Percentiles rank a stretch among this genome's conserved stretches.
phyloP scores from a whole-genome alignment of 2,113 vertebrate species.

The Egretta garzetta region DNA sequence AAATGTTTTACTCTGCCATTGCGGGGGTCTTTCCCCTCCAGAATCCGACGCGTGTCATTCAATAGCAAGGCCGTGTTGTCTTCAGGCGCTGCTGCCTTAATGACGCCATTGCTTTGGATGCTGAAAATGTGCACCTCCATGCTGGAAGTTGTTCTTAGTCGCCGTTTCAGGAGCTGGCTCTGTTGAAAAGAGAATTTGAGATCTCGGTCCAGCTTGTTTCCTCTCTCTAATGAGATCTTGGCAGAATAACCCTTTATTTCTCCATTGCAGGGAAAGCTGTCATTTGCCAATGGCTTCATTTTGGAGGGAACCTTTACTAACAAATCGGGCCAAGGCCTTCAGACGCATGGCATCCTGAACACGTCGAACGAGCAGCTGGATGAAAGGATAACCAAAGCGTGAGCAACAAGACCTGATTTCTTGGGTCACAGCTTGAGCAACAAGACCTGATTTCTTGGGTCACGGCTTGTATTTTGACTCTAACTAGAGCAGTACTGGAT shows the following conservation, averaged over 20 bases:
- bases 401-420: background rate
- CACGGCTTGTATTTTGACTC: background rate
- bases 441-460: too few species aligned
- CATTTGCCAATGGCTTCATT: slow-evolving; percentile 74
- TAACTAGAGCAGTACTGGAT: background rate
- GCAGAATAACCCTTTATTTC: background rate
- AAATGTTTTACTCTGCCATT: background rate
- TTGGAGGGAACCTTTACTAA: slow-evolving; percentile 72
- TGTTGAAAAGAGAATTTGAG: background rate
- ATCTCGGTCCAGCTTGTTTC: background rate
- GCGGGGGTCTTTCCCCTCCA: background rate
- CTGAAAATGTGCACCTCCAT: background rate
- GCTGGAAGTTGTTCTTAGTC: background rate
- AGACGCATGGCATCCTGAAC: slow-evolving; percentile 68
- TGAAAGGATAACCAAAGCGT: slow-evolving; percentile 15
- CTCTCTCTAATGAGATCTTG: background rate
- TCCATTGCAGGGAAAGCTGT: slow-evolving; percentile 75
- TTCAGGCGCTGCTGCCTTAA: background rate
- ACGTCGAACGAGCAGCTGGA: slow-evolving; percentile 21
- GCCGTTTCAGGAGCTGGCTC: background rate
- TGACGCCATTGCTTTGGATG: background rate
- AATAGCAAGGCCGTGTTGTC: background rate
- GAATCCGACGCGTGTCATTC: rapidly evolving
- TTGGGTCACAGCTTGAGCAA: background rate
- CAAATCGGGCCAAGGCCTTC: slow-evolving; percentile 52